These are phyloP conservation scores for Chloroceryle amazona DNA, from an alignment of 2,797 vertebrate genomes.

Conservation along the genomic window DNA sequence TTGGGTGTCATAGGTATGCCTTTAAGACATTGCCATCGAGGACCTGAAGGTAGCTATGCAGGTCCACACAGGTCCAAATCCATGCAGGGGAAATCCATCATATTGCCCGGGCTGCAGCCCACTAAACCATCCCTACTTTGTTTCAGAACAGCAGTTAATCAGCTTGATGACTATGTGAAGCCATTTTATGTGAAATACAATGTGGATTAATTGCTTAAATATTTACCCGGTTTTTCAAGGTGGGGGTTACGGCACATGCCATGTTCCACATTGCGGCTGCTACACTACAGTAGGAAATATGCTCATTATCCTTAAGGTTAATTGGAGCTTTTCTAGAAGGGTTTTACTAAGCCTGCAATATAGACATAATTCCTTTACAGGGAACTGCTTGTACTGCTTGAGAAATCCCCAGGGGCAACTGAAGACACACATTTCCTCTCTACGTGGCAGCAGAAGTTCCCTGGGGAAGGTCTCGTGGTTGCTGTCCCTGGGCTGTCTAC, in stretches of 20 bases:
- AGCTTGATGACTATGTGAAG: not conserved
- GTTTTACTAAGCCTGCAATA: not conserved
- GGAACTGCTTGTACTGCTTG: not conserved
- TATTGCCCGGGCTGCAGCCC: not conserved
- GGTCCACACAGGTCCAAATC: not conserved
- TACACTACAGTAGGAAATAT: not conserved
- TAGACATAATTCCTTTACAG: not conserved
- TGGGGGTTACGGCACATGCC: not conserved
- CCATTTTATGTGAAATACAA: not conserved
- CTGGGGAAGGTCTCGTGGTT: not conserved
- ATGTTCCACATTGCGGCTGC: not conserved
- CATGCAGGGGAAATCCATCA: not conserved
- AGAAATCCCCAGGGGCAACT: not conserved
- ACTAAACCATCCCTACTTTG: not conserved
- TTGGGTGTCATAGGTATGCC: not conserved
- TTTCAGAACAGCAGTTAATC: not conserved
- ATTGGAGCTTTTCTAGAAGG: not conserved
- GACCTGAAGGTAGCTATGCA: not conserved
- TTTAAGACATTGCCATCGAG: not conserved
- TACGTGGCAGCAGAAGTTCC: not conserved
- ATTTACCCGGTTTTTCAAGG: not conserved
- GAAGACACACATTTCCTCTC: not conserved
- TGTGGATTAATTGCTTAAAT: not conserved
- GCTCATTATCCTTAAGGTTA: not conserved
- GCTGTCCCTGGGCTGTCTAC: not conserved